These are phyloP conservation scores for Centropus unirufus DNA, from an alignment of 2,113 vertebrate species.

Conservation along the genomic window DNA sequence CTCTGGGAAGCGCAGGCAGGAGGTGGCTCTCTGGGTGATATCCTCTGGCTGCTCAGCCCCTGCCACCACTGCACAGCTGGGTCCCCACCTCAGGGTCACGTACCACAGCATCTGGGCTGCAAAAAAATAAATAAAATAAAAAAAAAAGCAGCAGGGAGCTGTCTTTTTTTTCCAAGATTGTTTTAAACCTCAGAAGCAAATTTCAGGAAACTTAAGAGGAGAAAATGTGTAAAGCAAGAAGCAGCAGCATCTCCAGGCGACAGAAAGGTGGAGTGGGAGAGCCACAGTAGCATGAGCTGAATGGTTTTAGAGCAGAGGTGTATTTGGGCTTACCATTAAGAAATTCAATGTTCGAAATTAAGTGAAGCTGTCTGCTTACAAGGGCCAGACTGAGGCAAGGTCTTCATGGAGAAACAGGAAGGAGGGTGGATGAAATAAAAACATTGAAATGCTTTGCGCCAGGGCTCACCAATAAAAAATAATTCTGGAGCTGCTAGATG, in stretches of 20 bases:
- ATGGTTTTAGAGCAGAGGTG: background rate
- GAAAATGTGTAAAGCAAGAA: background rate
- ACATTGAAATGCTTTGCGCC: background rate
- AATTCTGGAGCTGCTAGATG: background rate
- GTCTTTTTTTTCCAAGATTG: rapidly evolving
- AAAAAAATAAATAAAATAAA: background rate
- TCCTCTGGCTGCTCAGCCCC: background rate
- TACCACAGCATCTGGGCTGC: background rate
- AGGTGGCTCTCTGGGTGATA: background rate
- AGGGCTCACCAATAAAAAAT: background rate
- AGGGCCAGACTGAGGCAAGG: background rate
- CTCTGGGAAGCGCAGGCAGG: background rate
- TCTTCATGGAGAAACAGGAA: background rate
- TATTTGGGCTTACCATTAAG: background rate
- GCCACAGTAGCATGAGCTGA: background rate
- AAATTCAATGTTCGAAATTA: background rate
- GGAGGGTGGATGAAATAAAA: background rate
- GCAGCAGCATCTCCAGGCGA: background rate
- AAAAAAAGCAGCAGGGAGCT: background rate
- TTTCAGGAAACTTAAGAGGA: background rate
- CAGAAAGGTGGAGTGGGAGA: slow-evolving; percentile 67
- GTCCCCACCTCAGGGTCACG: rapidly evolving
- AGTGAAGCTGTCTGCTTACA: background rate
- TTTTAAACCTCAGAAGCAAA: background rate
- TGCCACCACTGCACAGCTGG: background rate